These are phyloP conservation scores for Andrena flavipes DNA, from an alignment of 2,888 invertebrate genomes.

Conservation along the genomic window DNA sequence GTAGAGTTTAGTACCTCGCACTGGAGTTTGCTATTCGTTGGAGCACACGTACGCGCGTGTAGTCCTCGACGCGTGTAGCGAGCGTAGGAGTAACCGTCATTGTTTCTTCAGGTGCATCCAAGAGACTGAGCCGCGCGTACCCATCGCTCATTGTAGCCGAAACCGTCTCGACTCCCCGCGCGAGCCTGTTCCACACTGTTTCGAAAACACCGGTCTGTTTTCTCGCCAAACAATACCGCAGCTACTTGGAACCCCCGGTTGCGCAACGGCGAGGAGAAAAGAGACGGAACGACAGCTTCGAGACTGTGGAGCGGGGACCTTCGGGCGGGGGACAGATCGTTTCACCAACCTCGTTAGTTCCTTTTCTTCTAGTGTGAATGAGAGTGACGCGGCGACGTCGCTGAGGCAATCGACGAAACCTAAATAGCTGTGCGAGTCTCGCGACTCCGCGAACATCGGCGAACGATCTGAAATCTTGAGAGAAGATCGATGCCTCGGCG, in stretches of 20 bases:
- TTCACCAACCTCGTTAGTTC: conserved; percentile 61
- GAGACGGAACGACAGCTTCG: neutral
- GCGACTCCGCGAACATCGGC: no score
- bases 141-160: conserved; percentile 38
- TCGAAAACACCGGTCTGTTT: conserved; percentile 10
- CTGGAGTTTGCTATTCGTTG: conserved; percentile 57
- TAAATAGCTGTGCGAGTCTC: neutral
- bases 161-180: conserved; percentile 31
- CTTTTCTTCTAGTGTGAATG: conserved; percentile 64
- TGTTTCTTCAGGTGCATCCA: conserved; percentile 73
- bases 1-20: conserved; percentile 59
- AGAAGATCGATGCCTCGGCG: conserved; percentile 15
- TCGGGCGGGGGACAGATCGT: conserved; percentile 35
- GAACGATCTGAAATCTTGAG: neutral
- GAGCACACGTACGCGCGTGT: conserved; percentile 42
- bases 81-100: conserved; percentile 57
- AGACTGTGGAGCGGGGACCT: neutral
- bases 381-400: conserved; percentile 45
- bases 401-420: neutral
- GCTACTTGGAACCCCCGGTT: neutral
- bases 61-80: conserved; percentile 17
- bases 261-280: neutral
- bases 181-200: conserved; percentile 14
- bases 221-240: neutral
- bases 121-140: conserved; percentile 70